Percentiles rank a stretch among this genome's conserved stretches.
Evolutionary conservation across 2,797 vertebrate species (phyloP).

Genomic region (Periparus ater): DNA sequence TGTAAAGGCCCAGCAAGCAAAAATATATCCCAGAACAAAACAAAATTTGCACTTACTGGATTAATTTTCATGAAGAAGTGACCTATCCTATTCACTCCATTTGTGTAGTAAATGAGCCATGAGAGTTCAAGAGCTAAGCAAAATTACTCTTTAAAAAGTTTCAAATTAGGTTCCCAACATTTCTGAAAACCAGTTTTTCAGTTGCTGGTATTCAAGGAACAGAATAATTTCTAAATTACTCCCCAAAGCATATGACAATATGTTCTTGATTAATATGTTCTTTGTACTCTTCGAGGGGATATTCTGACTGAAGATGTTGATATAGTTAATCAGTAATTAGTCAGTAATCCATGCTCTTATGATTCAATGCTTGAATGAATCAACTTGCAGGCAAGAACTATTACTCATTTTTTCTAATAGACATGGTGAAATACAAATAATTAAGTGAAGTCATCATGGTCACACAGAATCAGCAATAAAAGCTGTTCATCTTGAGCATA

Average conservation of each 20-base stretch:
- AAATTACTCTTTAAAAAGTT: not conserved
- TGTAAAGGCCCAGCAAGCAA: not conserved
- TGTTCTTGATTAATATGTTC: slow-evolving; percentile 2
- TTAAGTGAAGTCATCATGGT: not conserved
- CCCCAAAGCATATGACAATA: not conserved
- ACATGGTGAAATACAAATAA: not conserved
- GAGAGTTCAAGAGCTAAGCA: not conserved
- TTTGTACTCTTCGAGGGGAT: not conserved
- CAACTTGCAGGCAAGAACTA: slow-evolving; percentile 4
- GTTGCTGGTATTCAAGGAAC: not conserved
- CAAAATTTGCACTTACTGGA: not conserved
- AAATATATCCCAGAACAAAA: not conserved
- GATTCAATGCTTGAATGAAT: slow-evolving; percentile 34
- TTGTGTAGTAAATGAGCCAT: not conserved
- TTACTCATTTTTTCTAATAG: slow-evolving; percentile 13
- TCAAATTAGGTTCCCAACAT: not conserved
- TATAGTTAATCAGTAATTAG: slow-evolving; percentile 35
- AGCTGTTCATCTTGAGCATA: not conserved
- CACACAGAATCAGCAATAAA: not conserved
- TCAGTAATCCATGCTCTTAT: slow-evolving; percentile 20
- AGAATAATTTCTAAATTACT: slow-evolving; percentile 3
- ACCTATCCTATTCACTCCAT: not conserved
- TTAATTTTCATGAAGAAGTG: not conserved
- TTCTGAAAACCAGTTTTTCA: not conserved
- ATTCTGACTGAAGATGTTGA: slow-evolving; percentile 16